A percentile compares a stretch with the other conserved stretches of the same genome.
These are phyloP conservation scores for Megalopta genalis DNA, from an alignment of 1,140 invertebrate genomes.

Conservation along the genomic window DNA sequence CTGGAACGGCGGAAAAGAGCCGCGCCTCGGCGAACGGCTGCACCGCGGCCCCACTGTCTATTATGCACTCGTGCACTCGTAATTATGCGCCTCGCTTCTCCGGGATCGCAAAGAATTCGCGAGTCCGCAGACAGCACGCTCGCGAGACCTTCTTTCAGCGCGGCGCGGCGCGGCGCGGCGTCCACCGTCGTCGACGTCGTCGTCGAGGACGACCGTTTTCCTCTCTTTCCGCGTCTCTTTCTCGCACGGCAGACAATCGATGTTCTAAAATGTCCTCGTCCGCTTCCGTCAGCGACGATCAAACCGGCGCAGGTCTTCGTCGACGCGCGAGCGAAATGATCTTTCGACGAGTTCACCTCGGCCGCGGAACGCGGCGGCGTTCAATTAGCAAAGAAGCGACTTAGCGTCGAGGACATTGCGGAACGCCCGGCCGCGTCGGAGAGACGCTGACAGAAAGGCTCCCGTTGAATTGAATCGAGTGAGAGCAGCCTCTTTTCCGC, in stretches of 20 bases:
- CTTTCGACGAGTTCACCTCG: constrained; percentile 2
- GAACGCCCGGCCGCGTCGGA: neutral
- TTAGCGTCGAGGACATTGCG: neutral
- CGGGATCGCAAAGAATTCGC: constrained; percentile 48
- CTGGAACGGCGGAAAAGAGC: constrained; percentile 36
- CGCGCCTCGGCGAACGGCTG: constrained; percentile 30
- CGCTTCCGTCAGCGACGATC: too few species aligned
- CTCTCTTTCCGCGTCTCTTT: neutral
- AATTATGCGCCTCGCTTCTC: constrained; percentile 45
- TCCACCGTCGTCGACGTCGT: too few species aligned
- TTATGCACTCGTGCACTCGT: constrained; percentile 50
- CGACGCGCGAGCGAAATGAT: constrained; percentile 5
- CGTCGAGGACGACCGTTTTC: too few species aligned
- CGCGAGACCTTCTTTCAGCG: constrained; percentile 5
- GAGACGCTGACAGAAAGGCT: neutral
- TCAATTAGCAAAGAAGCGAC: neutral
- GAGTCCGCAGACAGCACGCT: constrained; percentile 2
- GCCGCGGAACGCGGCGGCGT: neutral
- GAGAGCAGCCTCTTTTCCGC: neutral
- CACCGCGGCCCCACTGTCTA: constrained; percentile 24
- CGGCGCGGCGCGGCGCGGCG: too few species aligned
- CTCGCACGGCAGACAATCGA: constrained; percentile 5
- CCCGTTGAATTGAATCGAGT: neutral
- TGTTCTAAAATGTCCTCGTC: constrained; percentile 3
- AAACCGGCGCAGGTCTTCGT: too few species aligned